These are phyloP conservation scores for Zaprionus camerounensis DNA, from an alignment of 1,140 invertebrate genomes.

Conservation along the genomic window DNA sequence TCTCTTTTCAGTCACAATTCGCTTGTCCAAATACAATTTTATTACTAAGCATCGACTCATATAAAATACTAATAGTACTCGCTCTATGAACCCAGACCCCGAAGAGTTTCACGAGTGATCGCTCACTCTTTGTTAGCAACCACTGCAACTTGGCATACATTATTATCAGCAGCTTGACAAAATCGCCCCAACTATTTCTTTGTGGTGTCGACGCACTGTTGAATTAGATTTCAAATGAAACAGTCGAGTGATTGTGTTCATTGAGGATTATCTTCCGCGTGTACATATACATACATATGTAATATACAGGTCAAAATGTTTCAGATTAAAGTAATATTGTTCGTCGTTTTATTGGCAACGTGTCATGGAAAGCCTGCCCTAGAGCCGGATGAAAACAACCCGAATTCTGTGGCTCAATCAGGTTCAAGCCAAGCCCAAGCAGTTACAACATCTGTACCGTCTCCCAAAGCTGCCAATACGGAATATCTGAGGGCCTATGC, in stretches of 20 bases:
- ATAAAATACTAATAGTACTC: too few species aligned
- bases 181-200: background rate
- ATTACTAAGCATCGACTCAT: too few species aligned
- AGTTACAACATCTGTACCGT: background rate
- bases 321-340: conserved; percentile 15
- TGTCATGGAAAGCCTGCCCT: conserved; percentile 38
- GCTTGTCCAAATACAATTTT: too few species aligned
- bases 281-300: background rate
- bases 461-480: background rate
- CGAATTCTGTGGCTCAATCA: too few species aligned
- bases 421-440: too few species aligned
- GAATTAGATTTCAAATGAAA: conserved; percentile 43
- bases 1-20: too few species aligned
- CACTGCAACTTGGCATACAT: background rate
- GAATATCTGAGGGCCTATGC: conserved; percentile 83
- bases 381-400: background rate
- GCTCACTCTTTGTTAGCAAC: too few species aligned
- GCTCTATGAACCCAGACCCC: too few species aligned
- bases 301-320: conserved; percentile 32
- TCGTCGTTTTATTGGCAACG: conserved; percentile 4
- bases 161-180: background rate
- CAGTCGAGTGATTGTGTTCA: conserved; percentile 15
- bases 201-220: conserved; percentile 40
- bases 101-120: too few species aligned
- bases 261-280: background rate